Evolutionary conservation across 2,113 vertebrate genomes (phyloP).

Genomic region (Chloropsis hardwickii): DNA sequence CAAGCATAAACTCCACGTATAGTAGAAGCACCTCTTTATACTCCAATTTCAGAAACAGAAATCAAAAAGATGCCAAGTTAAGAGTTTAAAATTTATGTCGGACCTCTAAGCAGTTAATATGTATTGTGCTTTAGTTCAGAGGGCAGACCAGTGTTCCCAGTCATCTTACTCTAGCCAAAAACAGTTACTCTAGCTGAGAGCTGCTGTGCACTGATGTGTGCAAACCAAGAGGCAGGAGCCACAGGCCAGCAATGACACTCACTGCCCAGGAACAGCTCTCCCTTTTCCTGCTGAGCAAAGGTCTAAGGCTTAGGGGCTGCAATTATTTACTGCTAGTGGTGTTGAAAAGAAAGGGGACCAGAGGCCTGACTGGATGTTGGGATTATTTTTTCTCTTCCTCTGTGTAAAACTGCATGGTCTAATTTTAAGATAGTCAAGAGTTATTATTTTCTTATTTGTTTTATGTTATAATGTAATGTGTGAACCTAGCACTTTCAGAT

Average conservation of each 20-base stretch:
- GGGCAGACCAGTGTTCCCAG: not conserved
- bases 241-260: not conserved
- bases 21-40: not conserved
- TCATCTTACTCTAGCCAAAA: not conserved
- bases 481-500: not conserved
- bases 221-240: not conserved
- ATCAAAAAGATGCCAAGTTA: not conserved
- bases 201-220: not conserved
- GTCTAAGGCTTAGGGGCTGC: not conserved
- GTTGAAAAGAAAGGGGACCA: not conserved
- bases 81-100: not conserved
- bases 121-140: not conserved
- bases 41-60: not conserved
- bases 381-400: not conserved
- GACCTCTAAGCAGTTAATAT: not conserved
- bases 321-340: not conserved
- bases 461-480: not conserved
- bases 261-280: not conserved
- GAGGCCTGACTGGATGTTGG: not conserved
- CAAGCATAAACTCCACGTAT: accelerated
- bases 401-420: not conserved
- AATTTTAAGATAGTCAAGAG: not conserved
- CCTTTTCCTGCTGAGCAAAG: not conserved
- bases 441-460: not conserved
- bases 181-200: not conserved